Percentiles rank a stretch among this genome's conserved stretches.
These are phyloP conservation scores for Tenualosa thibaudeaui DNA, from an alignment of 2,797 vertebrate species.

Conservation along the genomic window DNA sequence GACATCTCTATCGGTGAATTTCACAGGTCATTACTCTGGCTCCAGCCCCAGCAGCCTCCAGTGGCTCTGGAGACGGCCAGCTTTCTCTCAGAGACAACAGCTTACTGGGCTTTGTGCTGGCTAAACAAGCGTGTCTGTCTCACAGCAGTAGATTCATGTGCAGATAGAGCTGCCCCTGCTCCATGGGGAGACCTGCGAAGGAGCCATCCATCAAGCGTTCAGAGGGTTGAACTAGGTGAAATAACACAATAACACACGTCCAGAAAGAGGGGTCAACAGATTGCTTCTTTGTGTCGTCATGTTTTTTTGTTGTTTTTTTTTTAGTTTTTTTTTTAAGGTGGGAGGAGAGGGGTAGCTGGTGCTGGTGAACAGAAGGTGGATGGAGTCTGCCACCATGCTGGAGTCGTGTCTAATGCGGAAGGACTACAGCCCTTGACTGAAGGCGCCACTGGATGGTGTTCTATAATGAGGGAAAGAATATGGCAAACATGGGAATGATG, in stretches of 20 bases:
- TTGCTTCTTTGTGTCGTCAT: conserved; percentile 24
- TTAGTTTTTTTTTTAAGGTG: conserved; percentile 32
- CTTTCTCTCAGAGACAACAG: conserved; percentile 66
- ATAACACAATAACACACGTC: conserved; percentile 65
- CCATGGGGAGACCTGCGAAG: conserved; percentile 61
- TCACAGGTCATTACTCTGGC: conserved; percentile 80
- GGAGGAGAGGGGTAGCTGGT: background rate
- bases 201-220: conserved; percentile 68
- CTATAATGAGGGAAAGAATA: background rate
- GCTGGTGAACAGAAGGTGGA: conserved; percentile 23
- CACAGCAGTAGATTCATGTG: conserved; percentile 70
- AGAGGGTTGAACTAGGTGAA: conserved; percentile 58
- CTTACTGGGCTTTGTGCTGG: conserved; percentile 70
- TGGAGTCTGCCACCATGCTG: conserved; percentile 2
- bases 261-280: conserved; percentile 51
- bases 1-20: conserved; percentile 71
- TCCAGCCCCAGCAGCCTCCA: conserved; percentile 72
- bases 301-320: conserved; percentile 1
- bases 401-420: background rate
- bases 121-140: conserved; percentile 74
- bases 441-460: background rate
- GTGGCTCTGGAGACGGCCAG: conserved; percentile 69
- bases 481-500: background rate
- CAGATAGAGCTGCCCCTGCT: conserved; percentile 63
- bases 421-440: background rate